Conservation (phyloP, 2,888 invertebrate genomes). For the Dermolepida albohirtum region DNA sequence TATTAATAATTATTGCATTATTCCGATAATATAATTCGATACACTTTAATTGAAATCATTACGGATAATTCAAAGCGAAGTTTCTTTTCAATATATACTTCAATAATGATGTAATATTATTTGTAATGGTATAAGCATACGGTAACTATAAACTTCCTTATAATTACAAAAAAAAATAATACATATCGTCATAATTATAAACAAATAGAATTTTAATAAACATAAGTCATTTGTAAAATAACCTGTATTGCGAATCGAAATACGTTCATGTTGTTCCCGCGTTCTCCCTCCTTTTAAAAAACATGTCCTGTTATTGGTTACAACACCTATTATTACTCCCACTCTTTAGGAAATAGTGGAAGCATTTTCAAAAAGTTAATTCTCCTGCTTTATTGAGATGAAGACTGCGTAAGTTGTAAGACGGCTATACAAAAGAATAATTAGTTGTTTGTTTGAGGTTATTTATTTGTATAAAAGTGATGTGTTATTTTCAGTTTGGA, state of each 20-base stretch:
- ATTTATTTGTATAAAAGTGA: conserved; percentile 27
- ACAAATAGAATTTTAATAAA: conserved; percentile 6
- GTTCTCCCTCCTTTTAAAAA: conserved; percentile 39
- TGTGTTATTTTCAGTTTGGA: conserved; percentile 25
- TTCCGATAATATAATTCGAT: conserved; percentile 3
- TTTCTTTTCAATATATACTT: neutral
- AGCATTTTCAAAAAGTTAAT: conserved; percentile 57
- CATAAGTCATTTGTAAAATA: neutral
- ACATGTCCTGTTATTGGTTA: conserved; percentile 36
- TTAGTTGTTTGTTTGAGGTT: conserved; percentile 33
- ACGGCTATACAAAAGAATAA: conserved; percentile 38
- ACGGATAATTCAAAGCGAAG: neutral
- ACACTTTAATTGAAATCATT: neutral
- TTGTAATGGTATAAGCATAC: neutral
- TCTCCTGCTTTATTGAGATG: conserved; percentile 46
- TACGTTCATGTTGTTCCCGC: conserved; percentile 38
- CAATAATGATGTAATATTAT: neutral
- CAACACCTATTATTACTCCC: conserved; percentile 50
- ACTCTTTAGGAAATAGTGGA: conserved; percentile 46
- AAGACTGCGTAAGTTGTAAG: conserved; percentile 34
- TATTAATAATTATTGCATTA: conserved; percentile 5
- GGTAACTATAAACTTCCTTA: neutral
- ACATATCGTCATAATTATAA: neutral
- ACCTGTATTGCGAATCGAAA: conserved; percentile 28
- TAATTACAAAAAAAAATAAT: neutral